These are phyloP conservation scores for Eristalis tenax DNA, from an alignment of 2,888 invertebrate species.

Conservation along the genomic window DNA sequence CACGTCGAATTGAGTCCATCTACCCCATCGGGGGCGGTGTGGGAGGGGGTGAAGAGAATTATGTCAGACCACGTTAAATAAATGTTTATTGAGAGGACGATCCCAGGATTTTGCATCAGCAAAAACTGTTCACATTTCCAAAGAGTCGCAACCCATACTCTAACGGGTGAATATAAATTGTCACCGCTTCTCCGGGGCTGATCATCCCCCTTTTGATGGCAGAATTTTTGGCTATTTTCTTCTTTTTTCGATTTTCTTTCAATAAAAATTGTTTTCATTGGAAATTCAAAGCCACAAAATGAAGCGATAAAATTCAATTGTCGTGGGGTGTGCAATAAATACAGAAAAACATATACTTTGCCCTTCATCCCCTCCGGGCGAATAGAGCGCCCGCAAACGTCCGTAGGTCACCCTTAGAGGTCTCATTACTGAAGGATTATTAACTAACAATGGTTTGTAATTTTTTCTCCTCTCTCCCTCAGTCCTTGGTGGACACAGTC, in stretches of 20 bases:
- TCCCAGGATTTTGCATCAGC: constrained; percentile 56
- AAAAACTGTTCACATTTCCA: constrained; percentile 46
- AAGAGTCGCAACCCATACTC: constrained; percentile 1
- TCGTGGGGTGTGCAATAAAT: constrained; percentile 29
- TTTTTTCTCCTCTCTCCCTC: constrained; percentile 34
- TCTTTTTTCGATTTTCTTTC: constrained; percentile 28
- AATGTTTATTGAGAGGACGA: constrained; percentile 55
- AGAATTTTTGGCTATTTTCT: neutral
- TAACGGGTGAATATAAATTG: constrained; percentile 46
- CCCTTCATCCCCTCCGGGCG: constrained; percentile 33
- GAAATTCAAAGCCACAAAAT: constrained; percentile 71
- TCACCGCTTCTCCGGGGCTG: constrained; percentile 8
- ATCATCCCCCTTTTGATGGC: constrained; percentile 5
- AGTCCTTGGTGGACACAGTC: constrained; percentile 19
- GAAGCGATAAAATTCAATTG: constrained; percentile 70
- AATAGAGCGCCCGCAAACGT: neutral
- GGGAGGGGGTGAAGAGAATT: constrained; percentile 11
- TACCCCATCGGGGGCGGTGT: neutral
- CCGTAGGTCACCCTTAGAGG: constrained; percentile 63
- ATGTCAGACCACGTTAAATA: constrained; percentile 61
- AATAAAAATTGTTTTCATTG: constrained; percentile 63
- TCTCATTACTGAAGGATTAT: constrained; percentile 69
- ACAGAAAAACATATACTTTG: neutral
- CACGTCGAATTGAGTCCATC: constrained; percentile 30
- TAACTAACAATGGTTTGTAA: constrained; percentile 70